Percentiles rank a stretch among this genome's conserved stretches.
phyloP scores from a whole-genome alignment of 2,797 vertebrate genomes.

The Fundulus diaphanus region DNA sequence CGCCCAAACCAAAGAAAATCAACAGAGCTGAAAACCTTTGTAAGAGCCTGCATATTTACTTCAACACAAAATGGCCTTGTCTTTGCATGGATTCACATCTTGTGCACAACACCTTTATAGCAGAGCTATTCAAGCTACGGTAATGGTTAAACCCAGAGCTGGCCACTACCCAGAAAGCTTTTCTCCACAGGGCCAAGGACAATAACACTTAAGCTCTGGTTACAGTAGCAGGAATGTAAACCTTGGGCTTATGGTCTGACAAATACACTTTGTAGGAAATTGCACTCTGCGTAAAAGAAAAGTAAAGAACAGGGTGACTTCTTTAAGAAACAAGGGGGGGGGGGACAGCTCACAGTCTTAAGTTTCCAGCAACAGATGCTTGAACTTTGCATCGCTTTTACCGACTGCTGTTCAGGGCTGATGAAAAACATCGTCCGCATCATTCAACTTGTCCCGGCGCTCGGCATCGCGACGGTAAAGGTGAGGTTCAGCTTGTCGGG shows the following conservation, averaged over 20 bases:
- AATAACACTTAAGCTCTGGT: conserved; percentile 22
- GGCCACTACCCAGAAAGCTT: conserved; percentile 39
- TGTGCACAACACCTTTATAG: conserved; percentile 36
- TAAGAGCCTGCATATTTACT: conserved; percentile 54
- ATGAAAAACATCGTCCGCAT: background rate
- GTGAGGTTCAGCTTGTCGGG: conserved; percentile 66
- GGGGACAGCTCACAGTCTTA: background rate
- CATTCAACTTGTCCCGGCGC: conserved; percentile 6
- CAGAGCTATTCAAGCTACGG: conserved; percentile 61
- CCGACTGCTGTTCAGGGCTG: background rate
- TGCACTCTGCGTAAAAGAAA: conserved; percentile 25
- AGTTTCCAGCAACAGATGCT: conserved; percentile 1
- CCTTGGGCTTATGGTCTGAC: conserved; percentile 28
- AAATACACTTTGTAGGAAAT: conserved; percentile 40
- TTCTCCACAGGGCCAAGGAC: conserved; percentile 56
- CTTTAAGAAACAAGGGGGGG: conserved; percentile 11
- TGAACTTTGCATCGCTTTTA: conserved; percentile 13
- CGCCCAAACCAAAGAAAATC: conserved; percentile 36
- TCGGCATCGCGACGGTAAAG: conserved; percentile 20
- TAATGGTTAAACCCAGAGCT: conserved; percentile 25
- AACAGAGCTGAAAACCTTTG: conserved; percentile 36
- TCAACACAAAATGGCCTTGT: conserved; percentile 52
- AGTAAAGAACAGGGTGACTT: conserved; percentile 19
- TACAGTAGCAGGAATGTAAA: conserved; percentile 42
- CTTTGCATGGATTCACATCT: conserved; percentile 43